Evolutionary conservation across 2,888 invertebrate species (phyloP).

Genomic region (Acleris sparsana): DNA sequence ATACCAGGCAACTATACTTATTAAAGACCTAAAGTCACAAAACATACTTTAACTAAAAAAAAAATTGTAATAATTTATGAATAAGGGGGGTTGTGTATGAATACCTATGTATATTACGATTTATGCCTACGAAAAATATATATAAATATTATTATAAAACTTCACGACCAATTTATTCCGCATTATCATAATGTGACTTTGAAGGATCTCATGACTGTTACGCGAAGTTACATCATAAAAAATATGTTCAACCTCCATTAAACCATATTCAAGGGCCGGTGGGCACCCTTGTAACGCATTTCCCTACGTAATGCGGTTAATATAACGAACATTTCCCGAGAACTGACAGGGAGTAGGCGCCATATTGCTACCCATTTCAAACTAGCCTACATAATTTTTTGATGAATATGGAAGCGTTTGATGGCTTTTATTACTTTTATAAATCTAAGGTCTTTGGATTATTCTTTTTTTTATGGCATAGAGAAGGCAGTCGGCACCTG

Average conservation of each 20-base stretch:
- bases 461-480: no score
- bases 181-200: background rate
- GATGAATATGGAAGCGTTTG: background rate
- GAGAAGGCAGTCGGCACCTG: no score
- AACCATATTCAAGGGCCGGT: constrained; percentile 14
- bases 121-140: no score
- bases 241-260: constrained; percentile 4
- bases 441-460: no score
- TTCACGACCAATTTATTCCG: no score
- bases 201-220: background rate
- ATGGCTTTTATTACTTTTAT: constrained; percentile 1
- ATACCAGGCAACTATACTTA: no score
- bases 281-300: constrained; percentile 20
- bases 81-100: no score
- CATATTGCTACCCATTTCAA: constrained; percentile 26
- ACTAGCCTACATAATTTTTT: constrained; percentile 11
- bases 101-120: no score
- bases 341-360: constrained; percentile 12
- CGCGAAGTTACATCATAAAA: constrained; percentile 1
- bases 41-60: no score
- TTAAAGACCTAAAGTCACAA: no score
- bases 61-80: no score
- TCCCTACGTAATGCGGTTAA: constrained; percentile 18
- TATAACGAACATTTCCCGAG: constrained; percentile 26
- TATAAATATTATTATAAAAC: no score